Conservation (phyloP, 2,888 invertebrate species). For the Bellardia bayeri region DNA sequence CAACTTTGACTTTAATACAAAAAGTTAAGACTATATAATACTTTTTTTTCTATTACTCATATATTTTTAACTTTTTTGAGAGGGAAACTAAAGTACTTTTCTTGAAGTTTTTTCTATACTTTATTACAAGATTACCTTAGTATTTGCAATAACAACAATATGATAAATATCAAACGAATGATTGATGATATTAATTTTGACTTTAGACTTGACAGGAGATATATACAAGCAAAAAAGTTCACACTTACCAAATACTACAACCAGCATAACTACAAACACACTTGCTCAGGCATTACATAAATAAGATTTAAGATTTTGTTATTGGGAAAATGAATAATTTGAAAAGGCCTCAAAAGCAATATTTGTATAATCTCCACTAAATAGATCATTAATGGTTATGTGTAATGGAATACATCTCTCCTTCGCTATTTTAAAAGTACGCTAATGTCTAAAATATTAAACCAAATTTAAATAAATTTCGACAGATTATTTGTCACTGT, state of each 20-base stretch:
- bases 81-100: neutral
- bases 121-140: neutral
- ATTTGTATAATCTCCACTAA: no score
- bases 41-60: constrained; percentile 18
- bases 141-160: constrained; percentile 3
- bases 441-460: no score
- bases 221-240: neutral
- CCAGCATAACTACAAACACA: neutral
- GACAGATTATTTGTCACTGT: no score
- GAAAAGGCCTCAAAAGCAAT: neutral
- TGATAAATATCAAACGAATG: constrained; percentile 15
- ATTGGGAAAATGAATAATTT: neutral
- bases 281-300: neutral
- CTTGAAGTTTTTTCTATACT: neutral
- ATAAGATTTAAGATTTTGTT: neutral
- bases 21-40: constrained; percentile 15
- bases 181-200: constrained; percentile 63
- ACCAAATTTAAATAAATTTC: no score
- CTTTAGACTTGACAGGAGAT: constrained; percentile 44
- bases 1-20: constrained; percentile 20
- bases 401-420: no score
- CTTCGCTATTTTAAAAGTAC: no score
- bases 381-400: no score
- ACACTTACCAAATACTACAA: no score
- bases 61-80: neutral